Conservation (phyloP, 2,797 vertebrate genomes). For the Dallia pectoralis region DNA sequence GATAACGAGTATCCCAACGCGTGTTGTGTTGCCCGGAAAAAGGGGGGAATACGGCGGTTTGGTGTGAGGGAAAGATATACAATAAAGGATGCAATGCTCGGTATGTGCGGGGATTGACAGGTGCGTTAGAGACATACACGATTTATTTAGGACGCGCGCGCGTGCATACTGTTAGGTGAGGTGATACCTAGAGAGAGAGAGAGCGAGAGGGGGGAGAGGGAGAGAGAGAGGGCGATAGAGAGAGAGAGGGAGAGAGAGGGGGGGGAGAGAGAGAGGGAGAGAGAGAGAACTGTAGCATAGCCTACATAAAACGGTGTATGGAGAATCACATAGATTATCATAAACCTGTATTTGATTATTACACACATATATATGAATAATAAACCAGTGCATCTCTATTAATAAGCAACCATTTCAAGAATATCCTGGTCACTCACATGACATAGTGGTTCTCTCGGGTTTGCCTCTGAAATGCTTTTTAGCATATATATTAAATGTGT, state of each 20-base stretch:
- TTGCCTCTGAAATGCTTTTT: background rate
- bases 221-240: no score
- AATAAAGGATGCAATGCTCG: constrained; percentile 44
- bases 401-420: background rate
- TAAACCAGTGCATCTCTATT: background rate
- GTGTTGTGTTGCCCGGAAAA: constrained; percentile 48
- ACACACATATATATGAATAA: background rate
- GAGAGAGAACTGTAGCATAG: constrained; percentile 10
- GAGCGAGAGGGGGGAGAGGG: no score
- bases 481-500: constrained; percentile 38
- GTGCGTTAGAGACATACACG: constrained; percentile 60
- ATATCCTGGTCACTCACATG: background rate
- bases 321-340: background rate
- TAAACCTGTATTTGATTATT: background rate
- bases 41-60: constrained; percentile 8
- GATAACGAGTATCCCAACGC: constrained; percentile 1
- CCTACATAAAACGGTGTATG: background rate
- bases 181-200: constrained; percentile 31
- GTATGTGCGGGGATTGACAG: constrained; percentile 62
- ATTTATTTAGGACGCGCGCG: constrained; percentile 63
- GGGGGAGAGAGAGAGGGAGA: constrained; percentile 16
- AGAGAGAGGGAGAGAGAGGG: no score
- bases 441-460: background rate
- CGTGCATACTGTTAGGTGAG: constrained; percentile 56
- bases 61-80: constrained; percentile 34